Conservation (phyloP, 2,888 invertebrate species). For the Nycteola revayana region DNA sequence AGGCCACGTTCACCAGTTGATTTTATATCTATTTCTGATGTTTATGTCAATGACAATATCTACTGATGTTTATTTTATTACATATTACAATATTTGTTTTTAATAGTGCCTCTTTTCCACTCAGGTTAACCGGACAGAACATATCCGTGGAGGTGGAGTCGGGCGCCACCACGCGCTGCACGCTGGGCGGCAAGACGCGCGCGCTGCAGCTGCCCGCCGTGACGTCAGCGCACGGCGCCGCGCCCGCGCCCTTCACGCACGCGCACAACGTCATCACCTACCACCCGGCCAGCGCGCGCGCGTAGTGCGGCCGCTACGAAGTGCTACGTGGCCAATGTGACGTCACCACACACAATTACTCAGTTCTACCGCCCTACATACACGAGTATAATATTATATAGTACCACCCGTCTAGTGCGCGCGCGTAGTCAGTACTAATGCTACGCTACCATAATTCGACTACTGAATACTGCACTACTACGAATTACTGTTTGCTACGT, state of each 20-base stretch:
- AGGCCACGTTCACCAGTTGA: no score
- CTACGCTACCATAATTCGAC: no score
- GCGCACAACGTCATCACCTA: constrained; percentile 79
- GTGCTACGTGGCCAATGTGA: no score
- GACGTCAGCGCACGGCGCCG: constrained; percentile 21
- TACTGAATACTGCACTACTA: no score
- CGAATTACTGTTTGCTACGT: no score
- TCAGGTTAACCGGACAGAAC: constrained; percentile 87
- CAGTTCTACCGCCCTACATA: background rate
- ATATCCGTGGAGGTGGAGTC: constrained; percentile 88
- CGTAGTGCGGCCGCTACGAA: constrained; percentile 37
- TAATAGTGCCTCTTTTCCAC: background rate
- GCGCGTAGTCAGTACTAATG: background rate
- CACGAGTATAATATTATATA: background rate
- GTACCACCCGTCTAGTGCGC: background rate
- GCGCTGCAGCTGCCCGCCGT: constrained; percentile 63
- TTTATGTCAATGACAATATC: no score
- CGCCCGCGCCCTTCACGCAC: constrained; percentile 66
- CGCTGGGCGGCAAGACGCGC: constrained; percentile 90
- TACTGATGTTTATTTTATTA: no score
- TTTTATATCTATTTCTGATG: no score
- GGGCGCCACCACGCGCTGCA: constrained; percentile 89
- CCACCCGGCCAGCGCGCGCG: constrained; percentile 69
- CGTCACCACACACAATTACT: background rate
- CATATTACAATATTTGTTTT: background rate